Evolutionary conservation across 2,888 invertebrate species (phyloP).

Genomic region (Hesperia comma): DNA sequence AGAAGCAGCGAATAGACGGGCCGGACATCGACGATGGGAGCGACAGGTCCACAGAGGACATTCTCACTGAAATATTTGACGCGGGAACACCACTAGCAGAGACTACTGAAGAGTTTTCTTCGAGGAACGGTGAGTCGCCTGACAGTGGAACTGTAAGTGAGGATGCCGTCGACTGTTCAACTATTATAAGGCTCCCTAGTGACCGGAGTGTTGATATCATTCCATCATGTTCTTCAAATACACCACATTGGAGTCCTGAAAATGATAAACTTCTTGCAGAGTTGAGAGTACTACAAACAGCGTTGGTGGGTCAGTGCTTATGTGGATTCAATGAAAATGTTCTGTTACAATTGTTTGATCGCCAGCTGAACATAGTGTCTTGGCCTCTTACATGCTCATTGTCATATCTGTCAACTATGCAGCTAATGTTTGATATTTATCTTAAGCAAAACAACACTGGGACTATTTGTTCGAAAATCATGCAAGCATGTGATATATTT

Average conservation of each 20-base stretch:
- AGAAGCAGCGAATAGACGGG: slow-evolving; percentile 90
- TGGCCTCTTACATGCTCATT: slow-evolving; percentile 83
- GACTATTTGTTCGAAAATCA: slow-evolving; percentile 91
- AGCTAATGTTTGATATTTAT: slow-evolving; percentile 92
- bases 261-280: slow-evolving; percentile 77
- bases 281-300: slow-evolving; percentile 85
- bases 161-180: slow-evolving; percentile 79
- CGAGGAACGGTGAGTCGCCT: slow-evolving; percentile 75
- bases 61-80: slow-evolving; percentile 72
- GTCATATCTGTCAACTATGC: slow-evolving; percentile 92
- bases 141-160: slow-evolving; percentile 80
- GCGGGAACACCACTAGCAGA: slow-evolving; percentile 70
- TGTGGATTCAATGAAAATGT: slow-evolving; percentile 89
- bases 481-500: slow-evolving; percentile 91
- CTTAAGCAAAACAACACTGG: slow-evolving; percentile 93
- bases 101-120: slow-evolving; percentile 70
- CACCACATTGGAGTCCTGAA: slow-evolving; percentile 65
- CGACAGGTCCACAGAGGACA: slow-evolving; percentile 80
- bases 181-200: slow-evolving; percentile 67
- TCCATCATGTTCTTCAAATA: slow-evolving; percentile 69
- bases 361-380: slow-evolving; percentile 78
- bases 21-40: slow-evolving; percentile 84
- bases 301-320: slow-evolving; percentile 89
- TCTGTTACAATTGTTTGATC: slow-evolving; percentile 88
- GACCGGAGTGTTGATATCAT: slow-evolving; percentile 65